These are phyloP conservation scores for Melanerpes aurifrons DNA, from an alignment of 2,113 vertebrate species.

Conservation along the genomic window DNA sequence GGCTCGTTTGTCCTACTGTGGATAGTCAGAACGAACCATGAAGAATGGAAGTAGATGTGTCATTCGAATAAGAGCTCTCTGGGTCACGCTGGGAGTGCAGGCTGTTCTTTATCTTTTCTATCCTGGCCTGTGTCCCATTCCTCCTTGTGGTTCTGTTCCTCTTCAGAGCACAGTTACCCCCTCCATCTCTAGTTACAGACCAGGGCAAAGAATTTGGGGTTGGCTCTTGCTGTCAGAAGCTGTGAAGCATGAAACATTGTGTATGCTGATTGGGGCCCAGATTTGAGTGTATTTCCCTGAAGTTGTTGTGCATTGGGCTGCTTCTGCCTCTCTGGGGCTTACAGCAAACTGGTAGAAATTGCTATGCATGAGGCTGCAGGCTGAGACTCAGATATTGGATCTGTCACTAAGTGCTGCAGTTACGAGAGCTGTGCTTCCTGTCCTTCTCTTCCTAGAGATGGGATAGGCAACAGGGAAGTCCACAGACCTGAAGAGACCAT, in stretches of 20 bases:
- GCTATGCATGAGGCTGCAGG: neutral
- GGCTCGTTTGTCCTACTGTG: conserved; percentile 21
- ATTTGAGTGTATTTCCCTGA: neutral
- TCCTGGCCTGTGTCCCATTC: neutral
- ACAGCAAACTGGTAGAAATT: neutral
- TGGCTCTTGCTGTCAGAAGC: conserved; percentile 13
- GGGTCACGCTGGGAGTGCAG: neutral
- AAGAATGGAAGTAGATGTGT: neutral
- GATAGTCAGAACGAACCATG: conserved; percentile 32
- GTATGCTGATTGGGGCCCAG: neutral
- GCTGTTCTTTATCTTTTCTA: conserved; percentile 3
- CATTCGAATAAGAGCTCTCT: neutral
- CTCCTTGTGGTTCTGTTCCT: neutral
- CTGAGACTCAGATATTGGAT: neutral
- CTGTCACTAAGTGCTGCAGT: neutral
- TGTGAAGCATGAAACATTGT: conserved; percentile 4
- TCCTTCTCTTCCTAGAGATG: neutral
- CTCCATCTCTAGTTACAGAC: neutral
- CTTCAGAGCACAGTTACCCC: neutral
- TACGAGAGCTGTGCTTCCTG: neutral
- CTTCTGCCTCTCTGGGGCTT: neutral
- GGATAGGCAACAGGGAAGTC: neutral
- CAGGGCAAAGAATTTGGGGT: neutral
- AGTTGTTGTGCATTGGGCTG: neutral
- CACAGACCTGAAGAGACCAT: neutral